These are phyloP conservation scores for Panulirus ornatus DNA, from an alignment of 1,140 invertebrate genomes.

Conservation along the genomic window DNA sequence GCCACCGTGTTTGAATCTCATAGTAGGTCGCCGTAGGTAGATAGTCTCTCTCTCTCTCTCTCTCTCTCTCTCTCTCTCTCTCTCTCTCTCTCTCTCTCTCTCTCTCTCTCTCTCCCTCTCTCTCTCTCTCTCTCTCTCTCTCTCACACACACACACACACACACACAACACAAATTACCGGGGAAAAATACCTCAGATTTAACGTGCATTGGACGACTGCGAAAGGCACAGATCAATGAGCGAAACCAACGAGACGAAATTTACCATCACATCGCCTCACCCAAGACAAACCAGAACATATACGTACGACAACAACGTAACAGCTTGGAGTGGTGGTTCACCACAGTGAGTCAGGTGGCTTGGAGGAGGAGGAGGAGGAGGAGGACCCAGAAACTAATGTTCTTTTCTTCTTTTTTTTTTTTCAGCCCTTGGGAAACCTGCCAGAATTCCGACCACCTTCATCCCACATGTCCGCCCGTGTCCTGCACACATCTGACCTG, in stretches of 20 bases:
- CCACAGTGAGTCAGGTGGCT: background rate
- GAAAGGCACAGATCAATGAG: background rate
- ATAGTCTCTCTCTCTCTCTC: no score
- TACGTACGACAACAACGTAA: background rate
- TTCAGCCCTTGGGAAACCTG: background rate
- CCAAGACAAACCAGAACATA: background rate
- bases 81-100: no score
- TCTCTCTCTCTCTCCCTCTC: no score
- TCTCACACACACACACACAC: no score
- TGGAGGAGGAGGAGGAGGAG: background rate
- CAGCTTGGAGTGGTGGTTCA: background rate
- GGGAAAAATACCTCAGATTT: background rate
- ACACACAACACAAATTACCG: no score
- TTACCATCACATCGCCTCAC: background rate
- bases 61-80: no score
- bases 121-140: no score
- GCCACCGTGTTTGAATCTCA: no score
- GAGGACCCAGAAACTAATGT: background rate
- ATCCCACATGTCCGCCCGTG: no score
- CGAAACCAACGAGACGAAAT: constrained; percentile 4
- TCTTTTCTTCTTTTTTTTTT: background rate
- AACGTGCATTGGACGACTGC: background rate
- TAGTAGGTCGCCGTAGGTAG: no score
- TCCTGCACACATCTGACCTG: no score
- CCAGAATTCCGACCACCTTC: no score